A percentile compares a stretch with the other conserved stretches of the same genome.
phyloP scores from a whole-genome alignment of 2,113 vertebrate species.

The Callorhinus ursinus region DNA sequence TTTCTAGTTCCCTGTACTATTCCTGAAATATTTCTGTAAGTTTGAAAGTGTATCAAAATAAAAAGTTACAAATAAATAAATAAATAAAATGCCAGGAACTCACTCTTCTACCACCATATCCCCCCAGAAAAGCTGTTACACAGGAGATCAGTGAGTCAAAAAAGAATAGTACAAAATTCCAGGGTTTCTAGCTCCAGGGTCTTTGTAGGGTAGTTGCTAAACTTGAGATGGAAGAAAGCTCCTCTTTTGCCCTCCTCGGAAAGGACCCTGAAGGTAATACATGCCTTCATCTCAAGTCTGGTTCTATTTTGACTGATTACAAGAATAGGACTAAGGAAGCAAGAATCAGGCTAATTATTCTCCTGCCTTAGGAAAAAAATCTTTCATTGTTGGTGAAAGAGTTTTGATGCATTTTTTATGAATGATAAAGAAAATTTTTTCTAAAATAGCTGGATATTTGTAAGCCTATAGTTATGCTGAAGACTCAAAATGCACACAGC shows the following conservation, averaged over 20 bases:
- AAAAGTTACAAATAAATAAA: slow-evolving; percentile 3
- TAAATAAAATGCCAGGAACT: neutral
- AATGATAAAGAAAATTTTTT: slow-evolving; percentile 62
- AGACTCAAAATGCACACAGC: neutral
- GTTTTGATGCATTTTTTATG: slow-evolving; percentile 67
- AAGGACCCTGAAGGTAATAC: neutral
- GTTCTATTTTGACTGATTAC: slow-evolving; percentile 43
- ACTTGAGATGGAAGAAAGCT: neutral
- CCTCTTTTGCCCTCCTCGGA: neutral
- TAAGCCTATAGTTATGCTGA: slow-evolving; percentile 58
- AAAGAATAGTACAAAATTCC: neutral
- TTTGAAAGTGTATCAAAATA: neutral
- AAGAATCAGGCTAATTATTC: slow-evolving; percentile 45
- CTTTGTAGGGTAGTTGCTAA: neutral
- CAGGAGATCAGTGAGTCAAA: neutral
- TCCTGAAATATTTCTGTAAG: slow-evolving; percentile 18
- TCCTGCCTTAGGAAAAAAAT: slow-evolving; percentile 42
- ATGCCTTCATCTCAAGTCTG: neutral
- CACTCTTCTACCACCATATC: neutral
- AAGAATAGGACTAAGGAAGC: neutral
- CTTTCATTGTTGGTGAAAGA: slow-evolving; percentile 55
- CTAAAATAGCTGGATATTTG: slow-evolving; percentile 56
- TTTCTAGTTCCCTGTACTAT: neutral
- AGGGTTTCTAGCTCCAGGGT: neutral
- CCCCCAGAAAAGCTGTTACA: neutral